Evolutionary conservation across 2,113 vertebrate genomes (phyloP).

Genomic region (Butorides virescens): DNA sequence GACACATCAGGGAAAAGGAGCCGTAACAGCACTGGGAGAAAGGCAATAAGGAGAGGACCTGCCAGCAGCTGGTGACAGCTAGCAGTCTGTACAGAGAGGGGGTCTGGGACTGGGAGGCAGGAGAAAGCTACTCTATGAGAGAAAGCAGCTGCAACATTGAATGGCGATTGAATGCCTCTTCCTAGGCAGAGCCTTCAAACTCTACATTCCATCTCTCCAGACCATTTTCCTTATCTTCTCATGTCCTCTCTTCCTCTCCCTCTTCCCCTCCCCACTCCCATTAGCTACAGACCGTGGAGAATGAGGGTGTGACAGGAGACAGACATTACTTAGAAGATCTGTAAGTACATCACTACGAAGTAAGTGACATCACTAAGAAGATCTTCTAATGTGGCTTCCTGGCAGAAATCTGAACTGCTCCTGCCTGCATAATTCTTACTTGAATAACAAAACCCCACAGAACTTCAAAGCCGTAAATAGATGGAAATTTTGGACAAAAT

Average conservation of each 20-base stretch:
- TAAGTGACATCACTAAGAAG: too few species aligned
- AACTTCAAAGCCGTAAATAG: neutral
- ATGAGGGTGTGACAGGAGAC: neutral
- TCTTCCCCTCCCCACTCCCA: neutral
- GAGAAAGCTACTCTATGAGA: neutral
- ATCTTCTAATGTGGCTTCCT: neutral
- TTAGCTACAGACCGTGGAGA: neutral
- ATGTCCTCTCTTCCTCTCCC: neutral
- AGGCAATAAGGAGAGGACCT: neutral
- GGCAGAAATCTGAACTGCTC: neutral
- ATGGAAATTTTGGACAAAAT: neutral
- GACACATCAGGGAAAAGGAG: neutral
- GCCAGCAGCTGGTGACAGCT: neutral
- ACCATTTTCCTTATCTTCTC: neutral
- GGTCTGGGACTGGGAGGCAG: neutral
- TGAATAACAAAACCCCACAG: neutral
- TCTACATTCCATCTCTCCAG: neutral
- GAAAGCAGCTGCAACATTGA: neutral
- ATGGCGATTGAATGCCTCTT: neutral
- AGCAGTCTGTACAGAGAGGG: neutral
- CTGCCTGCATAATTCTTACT: neutral
- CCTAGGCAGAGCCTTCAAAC: neutral
- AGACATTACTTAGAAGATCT: neutral
- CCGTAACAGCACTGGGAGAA: neutral
- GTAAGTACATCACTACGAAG: too few species aligned